phyloP scores from a whole-genome alignment of 2,888 invertebrate genomes.

The Trissolcus japonicus region DNA sequence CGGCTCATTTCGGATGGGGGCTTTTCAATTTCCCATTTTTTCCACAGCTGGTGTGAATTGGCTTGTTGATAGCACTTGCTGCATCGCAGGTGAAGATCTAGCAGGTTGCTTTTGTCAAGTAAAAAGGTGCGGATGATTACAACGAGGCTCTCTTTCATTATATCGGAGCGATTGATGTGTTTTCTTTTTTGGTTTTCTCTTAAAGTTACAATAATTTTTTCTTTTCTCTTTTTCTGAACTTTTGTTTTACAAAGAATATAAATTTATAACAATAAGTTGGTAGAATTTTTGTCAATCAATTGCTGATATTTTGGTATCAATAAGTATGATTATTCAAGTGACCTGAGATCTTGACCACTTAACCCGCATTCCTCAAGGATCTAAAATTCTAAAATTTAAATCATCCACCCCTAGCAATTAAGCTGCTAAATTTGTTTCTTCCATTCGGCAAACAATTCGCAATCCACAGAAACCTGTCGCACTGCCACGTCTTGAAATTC shows the following conservation, averaged over 20 bases:
- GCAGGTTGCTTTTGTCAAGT: too few species aligned
- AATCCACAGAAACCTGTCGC: conserved; percentile 31
- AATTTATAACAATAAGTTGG: too few species aligned
- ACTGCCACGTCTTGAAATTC: conserved; percentile 48
- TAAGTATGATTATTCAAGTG: too few species aligned
- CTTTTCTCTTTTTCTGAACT: too few species aligned
- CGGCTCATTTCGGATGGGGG: conserved; percentile 19
- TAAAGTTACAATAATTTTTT: too few species aligned
- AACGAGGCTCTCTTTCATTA: not conserved
- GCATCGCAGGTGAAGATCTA: too few species aligned
- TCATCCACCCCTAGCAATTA: conserved; percentile 36
- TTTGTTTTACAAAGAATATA: too few species aligned
- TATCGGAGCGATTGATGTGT: not conserved
- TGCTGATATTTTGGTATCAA: too few species aligned
- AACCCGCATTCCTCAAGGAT: conserved; percentile 8
- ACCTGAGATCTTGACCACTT: not conserved
- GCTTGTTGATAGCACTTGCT: conserved; percentile 8
- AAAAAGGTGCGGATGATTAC: too few species aligned
- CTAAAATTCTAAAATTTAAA: conserved; percentile 39
- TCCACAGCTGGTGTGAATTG: conserved; percentile 19
- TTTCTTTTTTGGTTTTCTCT: too few species aligned
- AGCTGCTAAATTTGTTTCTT: not conserved
- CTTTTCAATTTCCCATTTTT: conserved; percentile 42
- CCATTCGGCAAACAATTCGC: conserved; percentile 1
- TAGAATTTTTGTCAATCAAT: too few species aligned